These are phyloP conservation scores for Dryas iulia DNA, from an alignment of 1,140 invertebrate species.

Conservation along the genomic window DNA sequence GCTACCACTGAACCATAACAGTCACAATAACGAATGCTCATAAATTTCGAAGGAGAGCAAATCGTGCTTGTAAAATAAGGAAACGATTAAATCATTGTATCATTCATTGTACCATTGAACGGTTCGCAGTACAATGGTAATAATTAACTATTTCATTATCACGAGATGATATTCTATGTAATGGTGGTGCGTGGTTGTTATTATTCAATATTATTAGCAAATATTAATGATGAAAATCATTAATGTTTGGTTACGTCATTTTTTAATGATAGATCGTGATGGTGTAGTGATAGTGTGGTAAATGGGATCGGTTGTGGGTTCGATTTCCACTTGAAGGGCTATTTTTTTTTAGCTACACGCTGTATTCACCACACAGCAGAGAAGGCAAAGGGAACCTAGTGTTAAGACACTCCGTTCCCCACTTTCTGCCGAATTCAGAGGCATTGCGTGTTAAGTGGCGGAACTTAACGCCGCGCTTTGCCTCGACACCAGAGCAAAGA, in stretches of 20 bases:
- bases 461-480: too few species aligned
- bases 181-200: constrained; percentile 42
- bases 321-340: too few species aligned
- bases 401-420: neutral
- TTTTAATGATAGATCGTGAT: too few species aligned
- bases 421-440: too few species aligned
- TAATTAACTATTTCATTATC: constrained; percentile 59
- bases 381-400: neutral
- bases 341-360: neutral
- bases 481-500: too few species aligned
- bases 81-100: constrained; percentile 67
- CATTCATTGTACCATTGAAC: constrained; percentile 50
- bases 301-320: too few species aligned
- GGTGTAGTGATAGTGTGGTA: too few species aligned
- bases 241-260: constrained; percentile 7
- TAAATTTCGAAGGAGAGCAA: constrained; percentile 31
- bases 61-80: constrained; percentile 55
- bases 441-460: too few species aligned
- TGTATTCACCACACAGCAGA: neutral
- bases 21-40: neutral
- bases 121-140: constrained; percentile 49
- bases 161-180: constrained; percentile 51
- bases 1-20: too few species aligned
- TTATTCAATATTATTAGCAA: constrained; percentile 47
- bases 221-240: constrained; percentile 22